These are phyloP conservation scores for Lypha dubia DNA, from an alignment of 2,888 invertebrate species.

Conservation along the genomic window DNA sequence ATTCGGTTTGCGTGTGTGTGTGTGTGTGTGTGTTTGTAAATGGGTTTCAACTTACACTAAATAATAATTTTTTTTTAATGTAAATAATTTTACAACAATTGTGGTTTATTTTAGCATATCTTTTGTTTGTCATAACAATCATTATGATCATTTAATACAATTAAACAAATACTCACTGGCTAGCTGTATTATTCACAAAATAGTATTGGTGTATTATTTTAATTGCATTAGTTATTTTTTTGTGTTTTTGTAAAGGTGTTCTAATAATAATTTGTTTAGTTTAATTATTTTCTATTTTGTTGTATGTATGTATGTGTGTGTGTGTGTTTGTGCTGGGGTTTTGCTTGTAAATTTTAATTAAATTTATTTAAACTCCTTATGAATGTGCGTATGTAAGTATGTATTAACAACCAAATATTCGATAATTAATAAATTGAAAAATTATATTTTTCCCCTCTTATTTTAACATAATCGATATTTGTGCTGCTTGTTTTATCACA, in stretches of 20 bases:
- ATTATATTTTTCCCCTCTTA: neutral
- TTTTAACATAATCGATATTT: neutral
- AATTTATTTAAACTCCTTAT: constrained; percentile 41
- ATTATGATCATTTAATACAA: constrained; percentile 28
- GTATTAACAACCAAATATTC: constrained; percentile 36
- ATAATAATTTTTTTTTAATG: constrained; percentile 65
- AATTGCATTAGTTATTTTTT: neutral
- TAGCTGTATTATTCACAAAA: constrained; percentile 26
- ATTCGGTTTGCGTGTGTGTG: neutral
- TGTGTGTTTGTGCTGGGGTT: neutral
- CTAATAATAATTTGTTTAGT: neutral
- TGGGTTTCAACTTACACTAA: constrained; percentile 51
- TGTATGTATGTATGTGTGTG: neutral
- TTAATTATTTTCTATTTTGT: constrained; percentile 1
- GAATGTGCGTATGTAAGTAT: constrained; percentile 1
- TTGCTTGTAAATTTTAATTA: constrained; percentile 14
- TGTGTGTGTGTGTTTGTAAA: constrained; percentile 16
- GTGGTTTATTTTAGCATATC: constrained; percentile 24
- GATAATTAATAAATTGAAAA: neutral
- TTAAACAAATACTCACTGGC: constrained; percentile 46
- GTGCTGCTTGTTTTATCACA: too few species aligned
- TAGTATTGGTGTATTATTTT: neutral
- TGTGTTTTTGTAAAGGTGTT: neutral
- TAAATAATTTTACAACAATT: constrained; percentile 62
- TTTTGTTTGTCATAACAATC: constrained; percentile 1